Evolutionary conservation across 2,113 vertebrate genomes (phyloP).

Genomic region (Pampusana beccarii): DNA sequence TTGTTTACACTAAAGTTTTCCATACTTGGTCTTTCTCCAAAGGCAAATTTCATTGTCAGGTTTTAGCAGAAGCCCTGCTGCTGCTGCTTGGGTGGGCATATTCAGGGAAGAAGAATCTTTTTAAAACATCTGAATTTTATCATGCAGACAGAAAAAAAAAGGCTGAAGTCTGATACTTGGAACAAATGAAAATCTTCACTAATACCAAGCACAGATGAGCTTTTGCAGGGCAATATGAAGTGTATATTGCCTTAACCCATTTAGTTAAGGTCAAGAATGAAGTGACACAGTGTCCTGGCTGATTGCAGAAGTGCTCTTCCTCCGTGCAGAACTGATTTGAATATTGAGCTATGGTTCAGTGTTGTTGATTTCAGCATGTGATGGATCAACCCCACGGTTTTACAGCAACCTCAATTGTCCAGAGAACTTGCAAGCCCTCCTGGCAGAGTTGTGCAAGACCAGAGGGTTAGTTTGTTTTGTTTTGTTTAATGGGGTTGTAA

Average conservation of each 20-base stretch:
- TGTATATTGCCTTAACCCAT: conserved; percentile 6
- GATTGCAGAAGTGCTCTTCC: not conserved
- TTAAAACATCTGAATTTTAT: conserved; percentile 41
- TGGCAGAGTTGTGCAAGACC: conserved; percentile 27
- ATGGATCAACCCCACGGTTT: conserved; percentile 19
- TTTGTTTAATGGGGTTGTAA: conserved; percentile 7
- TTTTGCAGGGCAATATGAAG: not conserved
- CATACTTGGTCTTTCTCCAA: not conserved
- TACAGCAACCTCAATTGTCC: conserved; percentile 28
- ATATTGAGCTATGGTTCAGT: conserved; percentile 16
- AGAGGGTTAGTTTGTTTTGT: not conserved
- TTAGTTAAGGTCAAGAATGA: conserved; percentile 27
- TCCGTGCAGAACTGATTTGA: conserved; percentile 7
- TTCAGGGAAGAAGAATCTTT: not conserved
- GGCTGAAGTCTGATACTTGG: not conserved
- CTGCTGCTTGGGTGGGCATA: conserved; percentile 31
- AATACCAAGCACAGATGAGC: not conserved
- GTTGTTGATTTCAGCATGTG: conserved; percentile 36
- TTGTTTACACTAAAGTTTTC: not conserved
- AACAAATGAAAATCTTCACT: not conserved
- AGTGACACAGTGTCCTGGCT: not conserved
- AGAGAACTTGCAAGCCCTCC: conserved; percentile 27
- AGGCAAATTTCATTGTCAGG: not conserved
- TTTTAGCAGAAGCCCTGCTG: conserved; percentile 46
- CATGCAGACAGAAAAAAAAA: not conserved